Evolutionary conservation across 1,140 invertebrate genomes (phyloP), one percentile per base, ranked within the genome.

Genomic region (Drosophila sproati): DNA sequence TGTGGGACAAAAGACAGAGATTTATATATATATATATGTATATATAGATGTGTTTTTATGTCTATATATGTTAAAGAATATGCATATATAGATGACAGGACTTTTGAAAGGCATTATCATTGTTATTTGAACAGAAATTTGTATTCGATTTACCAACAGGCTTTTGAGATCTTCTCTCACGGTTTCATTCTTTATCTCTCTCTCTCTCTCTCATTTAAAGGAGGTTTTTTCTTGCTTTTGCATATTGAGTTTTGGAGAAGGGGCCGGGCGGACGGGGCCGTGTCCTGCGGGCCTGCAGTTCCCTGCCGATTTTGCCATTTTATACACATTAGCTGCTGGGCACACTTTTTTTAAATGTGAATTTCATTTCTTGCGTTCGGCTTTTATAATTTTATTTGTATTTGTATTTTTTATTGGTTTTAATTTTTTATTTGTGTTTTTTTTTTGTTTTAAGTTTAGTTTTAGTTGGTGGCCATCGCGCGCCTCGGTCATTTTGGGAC

Each of bases 391-490:
- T 69, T 39, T 54, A 66, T 60, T 74, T 73, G 41, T 45, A 39
- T 54, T 83, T 76, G 55, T 71, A 63, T 56, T 74, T 60, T 20
- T 20, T 20, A 20, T 20, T 20, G 20, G 20, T 20, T 20, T 20
- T 20, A 1, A 20, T 20, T 20, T 20, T 20, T 73, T 75, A 55
- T 82, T 78, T 76, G 29, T 69, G 72, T 68, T 87, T 71, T 60
- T 48, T 78, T 73, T 83, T 78, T 56, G 69, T 78, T 82, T 91
- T 76, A 80, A 91, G 66, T 91, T 82, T 91, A 82, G 81, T 87
- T 92, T 82, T 92, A 85, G 91, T 91, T 91, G 83, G 78, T 92
- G 91, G 91, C 91, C 91, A 92, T 92, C 91, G 91, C 91, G 91
- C 91, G 91, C 91, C 92, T 92, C 91, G 91, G 90, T 92, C 90